Evolutionary conservation across 2,888 invertebrate genomes (phyloP).

Genomic region (Machimus atricapillus): DNA sequence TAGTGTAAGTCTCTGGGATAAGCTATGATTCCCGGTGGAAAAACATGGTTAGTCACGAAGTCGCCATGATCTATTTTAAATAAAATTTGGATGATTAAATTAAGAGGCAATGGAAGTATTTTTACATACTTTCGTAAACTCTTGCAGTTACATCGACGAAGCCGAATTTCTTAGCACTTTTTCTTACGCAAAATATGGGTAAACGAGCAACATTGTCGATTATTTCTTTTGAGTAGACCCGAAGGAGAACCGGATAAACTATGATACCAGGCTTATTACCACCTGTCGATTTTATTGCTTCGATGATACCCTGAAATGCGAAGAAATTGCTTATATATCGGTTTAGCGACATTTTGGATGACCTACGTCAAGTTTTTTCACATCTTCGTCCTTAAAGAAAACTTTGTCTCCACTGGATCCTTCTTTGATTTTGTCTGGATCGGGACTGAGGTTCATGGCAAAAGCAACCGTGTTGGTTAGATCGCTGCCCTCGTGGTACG

Average conservation of each 20-base stretch:
- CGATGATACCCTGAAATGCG: neutral
- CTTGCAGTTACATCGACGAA: neutral
- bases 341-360: neutral
- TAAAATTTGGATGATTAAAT: neutral
- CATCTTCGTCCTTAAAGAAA: neutral
- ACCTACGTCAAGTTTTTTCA: neutral
- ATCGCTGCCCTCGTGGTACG: neutral
- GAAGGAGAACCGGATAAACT: neutral
- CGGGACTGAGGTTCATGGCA: neutral
- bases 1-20: neutral
- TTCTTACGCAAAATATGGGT: neutral
- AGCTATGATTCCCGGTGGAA: neutral
- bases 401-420: neutral
- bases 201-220: neutral
- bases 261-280: neutral
- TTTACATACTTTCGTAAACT: neutral
- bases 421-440: neutral
- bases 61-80: neutral
- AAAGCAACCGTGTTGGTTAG: neutral
- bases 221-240: neutral
- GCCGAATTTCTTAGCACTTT: neutral
- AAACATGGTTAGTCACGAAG: neutral
- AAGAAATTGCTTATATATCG: neutral
- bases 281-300: neutral
- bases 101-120: neutral